A percentile compares a stretch with the other conserved stretches of the same genome.
Conservation (phyloP, 2,797 vertebrate species). For the Thripadectes ignobilis region DNA sequence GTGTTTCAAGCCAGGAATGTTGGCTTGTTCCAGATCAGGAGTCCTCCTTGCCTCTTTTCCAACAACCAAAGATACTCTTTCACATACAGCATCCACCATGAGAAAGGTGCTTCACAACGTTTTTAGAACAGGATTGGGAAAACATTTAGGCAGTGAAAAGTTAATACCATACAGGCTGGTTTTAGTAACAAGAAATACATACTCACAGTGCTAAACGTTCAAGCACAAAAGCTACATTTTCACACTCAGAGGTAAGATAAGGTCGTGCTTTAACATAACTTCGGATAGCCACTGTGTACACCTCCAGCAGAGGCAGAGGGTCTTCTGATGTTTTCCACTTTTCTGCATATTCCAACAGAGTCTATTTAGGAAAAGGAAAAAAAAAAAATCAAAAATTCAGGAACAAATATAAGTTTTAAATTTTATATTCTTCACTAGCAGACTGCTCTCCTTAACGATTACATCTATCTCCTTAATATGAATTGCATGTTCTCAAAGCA, state of each 20-base stretch:
- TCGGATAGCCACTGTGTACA: slow-evolving; percentile 89
- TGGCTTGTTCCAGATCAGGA: background rate
- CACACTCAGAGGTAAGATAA: slow-evolving; percentile 88
- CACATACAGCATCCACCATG: background rate
- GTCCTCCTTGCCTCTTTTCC: background rate
- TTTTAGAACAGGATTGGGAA: background rate
- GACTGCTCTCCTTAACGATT: background rate
- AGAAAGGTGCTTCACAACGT: background rate
- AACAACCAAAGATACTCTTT: background rate
- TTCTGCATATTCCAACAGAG: slow-evolving; percentile 89
- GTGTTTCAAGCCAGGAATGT: background rate
- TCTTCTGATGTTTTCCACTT: slow-evolving; percentile 90
- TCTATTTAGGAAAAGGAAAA: slow-evolving; percentile 74
- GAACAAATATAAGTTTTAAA: background rate
- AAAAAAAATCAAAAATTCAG: slow-evolving; percentile 17
- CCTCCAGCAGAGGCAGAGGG: slow-evolving; percentile 88
- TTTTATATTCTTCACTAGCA: background rate
- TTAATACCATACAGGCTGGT: background rate
- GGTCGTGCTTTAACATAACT: slow-evolving; percentile 88
- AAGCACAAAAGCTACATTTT: slow-evolving; percentile 89
- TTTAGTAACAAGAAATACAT: slow-evolving; percentile 30
- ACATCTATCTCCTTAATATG: background rate
- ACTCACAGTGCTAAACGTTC: slow-evolving; percentile 96
- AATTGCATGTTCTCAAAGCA: background rate
- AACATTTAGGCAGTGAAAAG: background rate